Conservation (phyloP, 2,113 vertebrate genomes). For the Butorides virescens region DNA sequence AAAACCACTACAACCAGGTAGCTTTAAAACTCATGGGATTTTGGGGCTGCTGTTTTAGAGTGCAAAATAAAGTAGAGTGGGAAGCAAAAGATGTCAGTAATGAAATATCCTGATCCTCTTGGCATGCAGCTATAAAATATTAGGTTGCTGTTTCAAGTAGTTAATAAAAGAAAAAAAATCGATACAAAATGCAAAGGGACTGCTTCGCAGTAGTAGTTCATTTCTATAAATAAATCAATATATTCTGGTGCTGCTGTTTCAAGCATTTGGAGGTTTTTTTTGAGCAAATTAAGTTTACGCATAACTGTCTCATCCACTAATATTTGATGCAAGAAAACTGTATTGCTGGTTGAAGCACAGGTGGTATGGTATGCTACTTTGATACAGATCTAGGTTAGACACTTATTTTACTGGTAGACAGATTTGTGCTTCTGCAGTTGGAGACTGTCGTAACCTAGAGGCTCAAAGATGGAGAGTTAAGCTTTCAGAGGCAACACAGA, state of each 20-base stretch:
- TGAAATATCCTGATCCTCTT: neutral
- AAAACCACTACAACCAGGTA: conserved; percentile 98
- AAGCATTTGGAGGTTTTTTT: neutral
- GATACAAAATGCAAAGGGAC: neutral
- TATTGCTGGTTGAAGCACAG: neutral
- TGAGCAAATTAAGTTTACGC: neutral
- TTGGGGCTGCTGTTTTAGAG: neutral
- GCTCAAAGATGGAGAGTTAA: neutral
- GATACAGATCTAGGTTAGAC: neutral
- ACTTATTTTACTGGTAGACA: neutral
- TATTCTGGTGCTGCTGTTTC: neutral
- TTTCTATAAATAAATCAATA: neutral
- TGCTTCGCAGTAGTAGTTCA: neutral
- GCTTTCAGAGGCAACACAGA: neutral
- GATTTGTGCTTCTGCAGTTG: neutral
- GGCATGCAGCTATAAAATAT: neutral
- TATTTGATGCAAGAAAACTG: neutral
- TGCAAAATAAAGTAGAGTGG: neutral
- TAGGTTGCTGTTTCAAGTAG: neutral
- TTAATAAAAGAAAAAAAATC: neutral
- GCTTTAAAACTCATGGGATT: neutral
- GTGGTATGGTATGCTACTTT: neutral
- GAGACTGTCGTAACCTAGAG: neutral
- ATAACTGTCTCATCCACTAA: neutral
- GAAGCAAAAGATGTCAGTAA: neutral